Evolutionary conservation across 1,140 invertebrate genomes (phyloP), one percentile per base, ranked within the genome.

Genomic region (Thaumetopoea pityocampa): DNA sequence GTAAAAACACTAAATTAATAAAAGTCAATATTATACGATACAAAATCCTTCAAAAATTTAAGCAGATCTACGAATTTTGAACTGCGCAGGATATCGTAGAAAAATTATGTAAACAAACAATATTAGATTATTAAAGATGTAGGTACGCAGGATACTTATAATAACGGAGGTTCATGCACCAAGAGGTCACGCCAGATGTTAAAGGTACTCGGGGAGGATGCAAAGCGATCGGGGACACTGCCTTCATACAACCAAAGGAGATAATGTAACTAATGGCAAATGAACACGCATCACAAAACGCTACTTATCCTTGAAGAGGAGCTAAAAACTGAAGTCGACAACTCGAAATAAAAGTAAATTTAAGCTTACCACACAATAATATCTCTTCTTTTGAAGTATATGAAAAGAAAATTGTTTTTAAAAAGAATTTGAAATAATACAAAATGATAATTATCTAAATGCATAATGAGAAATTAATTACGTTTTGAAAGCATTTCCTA

Each of bases 201-300:
- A 67, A 51, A 81, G 67, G 62, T 71, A 64, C 45, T 72, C 51
- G 57, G 77, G 80, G 72, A 65, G 64, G 77, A 82, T 84, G 80
- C 80, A 81, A 84, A 84, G 80, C 80, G 68, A 78, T 77, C 76
- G 77, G 77, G 77, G 80, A 81, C 80, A 81, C 80, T 84, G 77
- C 77, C 77, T 81, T 81, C 77, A 79, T 78, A 73, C 66, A 84
- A 78, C 65, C 74, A 81, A 71, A 79, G 74, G 80, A 84, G 78
- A 79, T 74, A n/a, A n/a, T n/a, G 54, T 64, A 51, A 63, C 50
- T 63, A 59, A 45, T 57, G 27, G 63, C 67, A 66, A 76, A 72
- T 33, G 52, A 66, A 68, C 44, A 67, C 62, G 70, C 65, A 63
- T 69, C 67, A 62, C 63, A 64, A 47, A 50, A 62, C 51, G 53